These are phyloP conservation scores for Illadopsis cleaveri DNA, from an alignment of 2,113 vertebrate species.

Conservation along the genomic window DNA sequence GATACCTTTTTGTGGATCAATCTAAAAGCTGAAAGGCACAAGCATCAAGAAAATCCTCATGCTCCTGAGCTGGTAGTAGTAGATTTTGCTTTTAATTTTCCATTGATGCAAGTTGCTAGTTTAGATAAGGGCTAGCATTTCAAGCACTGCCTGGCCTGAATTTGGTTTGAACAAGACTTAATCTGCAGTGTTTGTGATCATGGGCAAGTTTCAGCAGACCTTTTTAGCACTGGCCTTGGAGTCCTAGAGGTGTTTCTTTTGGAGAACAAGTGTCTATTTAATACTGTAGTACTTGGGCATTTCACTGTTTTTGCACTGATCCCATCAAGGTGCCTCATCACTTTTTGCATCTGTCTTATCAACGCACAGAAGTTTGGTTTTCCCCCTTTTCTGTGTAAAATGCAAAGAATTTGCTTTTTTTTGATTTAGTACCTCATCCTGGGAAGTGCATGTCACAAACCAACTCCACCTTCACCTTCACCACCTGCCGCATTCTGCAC, in stretches of 20 bases:
- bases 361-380: not conserved
- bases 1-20: conserved; percentile 51
- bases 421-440: conserved; percentile 87
- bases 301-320: conserved; percentile 55
- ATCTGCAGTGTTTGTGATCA: not conserved
- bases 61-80: conserved; percentile 14
- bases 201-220: not conserved
- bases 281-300: not conserved
- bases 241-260: not conserved
- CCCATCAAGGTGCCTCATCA: conserved; percentile 55
- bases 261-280: not conserved
- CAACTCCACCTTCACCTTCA: conserved; percentile 97
- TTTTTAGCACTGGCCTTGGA: not conserved
- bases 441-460: conserved; percentile 97
- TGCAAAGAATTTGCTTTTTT: conserved; percentile 72
- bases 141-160: not conserved
- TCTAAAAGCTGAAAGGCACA: conserved; percentile 30
- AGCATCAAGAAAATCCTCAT: not conserved
- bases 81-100: not conserved
- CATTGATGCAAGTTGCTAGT: not conserved
- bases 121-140: not conserved
- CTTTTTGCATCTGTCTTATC: conserved; percentile 52
- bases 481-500: conserved; percentile 97
- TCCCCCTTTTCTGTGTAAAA: conserved; percentile 58
- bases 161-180: not conserved